Evolutionary conservation across 2,888 invertebrate species (phyloP), one percentile per base, ranked within the genome.

Genomic region (Tenodera sinensis): DNA sequence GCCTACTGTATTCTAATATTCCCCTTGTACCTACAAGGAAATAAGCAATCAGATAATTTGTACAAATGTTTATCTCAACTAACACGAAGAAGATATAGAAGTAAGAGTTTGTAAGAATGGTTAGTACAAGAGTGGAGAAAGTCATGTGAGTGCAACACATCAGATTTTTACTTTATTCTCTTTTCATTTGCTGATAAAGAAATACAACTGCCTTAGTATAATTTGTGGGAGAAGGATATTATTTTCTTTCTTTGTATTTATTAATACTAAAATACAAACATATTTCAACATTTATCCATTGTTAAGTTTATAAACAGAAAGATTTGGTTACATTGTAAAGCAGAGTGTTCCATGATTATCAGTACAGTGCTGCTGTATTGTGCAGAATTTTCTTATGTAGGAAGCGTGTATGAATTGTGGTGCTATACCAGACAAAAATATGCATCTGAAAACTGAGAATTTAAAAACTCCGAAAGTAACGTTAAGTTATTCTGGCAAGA

Each of bases 171-270:
- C n/a, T n/a, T 47, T 47, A 20, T 89, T 87, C 84, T 54, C 82
- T 30, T n/a, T 84, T 84, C 42, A 81, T 83, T 82, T 84, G 87
- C 82, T 88, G 84, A 30, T 88, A 47, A 28, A 47, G 87, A 27
- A 87, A 84, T 71, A 83, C 83, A 89, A 89, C 84, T 89, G 90
- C 90, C 90, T 90, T 91, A 91, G 90, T 86, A 88, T 90, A 85
- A 88, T 89, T 88, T 90, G 89, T 88, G 90, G 91, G 91, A 90
- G 90, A 90, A 88, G 90, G 90, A 91, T 89, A 89, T 89, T n/a
- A n/a, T n/a, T 88, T 82, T 86, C 85, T 89, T 89, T 90, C 88
- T 88, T 83, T 86, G 83, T 28, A 15, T 88, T 83, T 83, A 42
- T 83, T 88, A 82, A 81, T 85, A 88, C 88, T 88, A 88, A 88